Percentiles rank a stretch among this genome's conserved stretches.
Evolutionary conservation across 2,888 invertebrate species (phyloP).

Genomic region (Himalopsyche tibetana): DNA sequence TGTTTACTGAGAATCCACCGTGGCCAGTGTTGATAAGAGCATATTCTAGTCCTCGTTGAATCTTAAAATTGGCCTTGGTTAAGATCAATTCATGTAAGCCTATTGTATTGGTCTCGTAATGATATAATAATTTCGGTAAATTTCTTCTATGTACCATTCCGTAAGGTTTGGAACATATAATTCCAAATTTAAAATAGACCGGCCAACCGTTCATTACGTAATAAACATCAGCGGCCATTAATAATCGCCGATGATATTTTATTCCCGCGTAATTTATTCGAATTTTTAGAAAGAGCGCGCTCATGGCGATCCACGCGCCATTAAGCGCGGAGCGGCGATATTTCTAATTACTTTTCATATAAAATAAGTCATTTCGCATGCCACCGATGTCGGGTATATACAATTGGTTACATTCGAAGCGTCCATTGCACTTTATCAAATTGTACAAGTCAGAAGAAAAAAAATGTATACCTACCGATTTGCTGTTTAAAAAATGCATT

Average conservation of each 20-base stretch:
- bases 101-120: no score
- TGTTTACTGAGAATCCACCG: no score
- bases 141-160: neutral
- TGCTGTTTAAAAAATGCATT: no score
- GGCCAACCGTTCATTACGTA: slow-evolving; percentile 6
- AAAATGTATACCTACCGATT: no score
- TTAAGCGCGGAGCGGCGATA: slow-evolving; percentile 62
- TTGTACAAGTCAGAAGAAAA: no score
- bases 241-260: slow-evolving; percentile 49
- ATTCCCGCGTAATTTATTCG: slow-evolving; percentile 54
- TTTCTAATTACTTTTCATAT: slow-evolving; percentile 65
- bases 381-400: slow-evolving; percentile 53
- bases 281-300: slow-evolving; percentile 53
- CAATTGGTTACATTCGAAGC: neutral
- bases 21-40: no score
- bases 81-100: no score
- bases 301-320: slow-evolving; percentile 56
- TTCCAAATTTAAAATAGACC: neutral
- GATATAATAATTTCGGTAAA: no score
- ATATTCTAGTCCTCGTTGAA: no score
- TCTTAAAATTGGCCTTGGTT: no score
- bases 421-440: neutral
- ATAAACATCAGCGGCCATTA: slow-evolving; percentile 38
- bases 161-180: neutral
- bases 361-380: slow-evolving; percentile 63